Base-by-base conservation (phyloP, 2,797 vertebrate species). In the Lithobates pipiens region DNA sequence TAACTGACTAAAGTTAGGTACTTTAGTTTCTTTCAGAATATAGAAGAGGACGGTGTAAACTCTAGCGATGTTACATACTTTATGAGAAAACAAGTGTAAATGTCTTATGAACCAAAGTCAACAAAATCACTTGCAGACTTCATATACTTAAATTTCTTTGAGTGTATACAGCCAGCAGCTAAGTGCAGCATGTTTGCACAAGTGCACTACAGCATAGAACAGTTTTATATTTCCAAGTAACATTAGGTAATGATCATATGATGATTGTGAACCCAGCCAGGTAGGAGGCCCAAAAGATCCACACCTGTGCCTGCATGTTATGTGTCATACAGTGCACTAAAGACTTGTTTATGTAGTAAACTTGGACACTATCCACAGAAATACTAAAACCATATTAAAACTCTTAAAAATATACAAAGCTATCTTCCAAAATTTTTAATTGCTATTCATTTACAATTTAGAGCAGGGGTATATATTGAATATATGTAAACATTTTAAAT, bases 181-280 rank as follows among this genome's bases (percentile, higher is more conserved):
- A 76, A 36, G 42, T 76, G 32, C 34, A 44, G 18, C 42, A 16
- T 78, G 70, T 75, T 85, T 85, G 77, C 77, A 46, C 78, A 34
- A 80, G 71, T 25, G n/a, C 27, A 65, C 23, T 42, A 63, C 3
- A 74, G 23, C 77, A 80, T 39, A 23, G 42, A 80, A 75, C 34
- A 57, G 72, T 69, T 75, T 85, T 73, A 75, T 3, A 13, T 85
- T 74, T 75, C 70, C 39, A 75, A 74, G 65, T 68, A 13, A 50
- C 42, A 80, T 85, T 74, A 80, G 9, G 76, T 68, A 80, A 85
- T 80, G 70, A 72, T 85, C 84, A 80, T 74, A 78, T 79, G 76
- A 78, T 34, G 36, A 15, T n/a, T 13, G 32, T 21, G 46, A 23
- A 34, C 3, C 63, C 11, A 73, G 77, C 77, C 84, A 85, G 84